Percentiles rank a stretch among this genome's conserved stretches.
Evolutionary conservation across 2,113 vertebrate genomes (phyloP).

Genomic region (Jaculus jaculus): DNA sequence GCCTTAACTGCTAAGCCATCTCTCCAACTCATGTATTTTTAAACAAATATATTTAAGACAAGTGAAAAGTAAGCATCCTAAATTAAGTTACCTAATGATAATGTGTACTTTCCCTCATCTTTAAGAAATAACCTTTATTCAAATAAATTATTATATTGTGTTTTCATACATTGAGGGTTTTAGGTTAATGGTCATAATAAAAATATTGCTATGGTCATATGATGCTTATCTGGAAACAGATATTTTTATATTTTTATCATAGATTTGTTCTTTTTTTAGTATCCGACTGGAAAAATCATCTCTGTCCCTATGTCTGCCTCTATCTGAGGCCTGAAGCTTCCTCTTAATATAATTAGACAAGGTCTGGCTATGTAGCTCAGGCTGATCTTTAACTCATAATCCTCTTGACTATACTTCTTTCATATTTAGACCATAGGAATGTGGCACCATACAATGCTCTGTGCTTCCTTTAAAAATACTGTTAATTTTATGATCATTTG

Average conservation of each 20-base stretch:
- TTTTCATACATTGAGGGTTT: not conserved
- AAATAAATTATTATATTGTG: not conserved
- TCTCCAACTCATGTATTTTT: not conserved
- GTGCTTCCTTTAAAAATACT: not conserved
- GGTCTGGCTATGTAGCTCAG: not conserved
- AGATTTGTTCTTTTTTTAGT: not conserved
- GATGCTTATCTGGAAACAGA: not conserved
- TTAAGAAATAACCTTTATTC: slow-evolving; percentile 14
- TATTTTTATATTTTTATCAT: not conserved
- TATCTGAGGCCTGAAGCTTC: not conserved
- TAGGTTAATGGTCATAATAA: not conserved
- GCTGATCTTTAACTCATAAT: not conserved
- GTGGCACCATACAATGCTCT: not conserved
- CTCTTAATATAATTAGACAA: not conserved
- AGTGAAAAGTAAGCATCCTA: not conserved
- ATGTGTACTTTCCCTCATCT: slow-evolving; percentile 23
- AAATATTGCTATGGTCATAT: not conserved
- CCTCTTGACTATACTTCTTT: not conserved
- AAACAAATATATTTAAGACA: slow-evolving; percentile 17
- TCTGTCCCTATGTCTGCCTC: not conserved
- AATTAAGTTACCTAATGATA: not conserved
- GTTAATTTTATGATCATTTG: not conserved
- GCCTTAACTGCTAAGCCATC: too few species aligned
- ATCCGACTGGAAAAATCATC: not conserved
- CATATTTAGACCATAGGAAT: not conserved